Conservation (phyloP, 2,113 vertebrate genomes). For the Tragelaphus scriptus region DNA sequence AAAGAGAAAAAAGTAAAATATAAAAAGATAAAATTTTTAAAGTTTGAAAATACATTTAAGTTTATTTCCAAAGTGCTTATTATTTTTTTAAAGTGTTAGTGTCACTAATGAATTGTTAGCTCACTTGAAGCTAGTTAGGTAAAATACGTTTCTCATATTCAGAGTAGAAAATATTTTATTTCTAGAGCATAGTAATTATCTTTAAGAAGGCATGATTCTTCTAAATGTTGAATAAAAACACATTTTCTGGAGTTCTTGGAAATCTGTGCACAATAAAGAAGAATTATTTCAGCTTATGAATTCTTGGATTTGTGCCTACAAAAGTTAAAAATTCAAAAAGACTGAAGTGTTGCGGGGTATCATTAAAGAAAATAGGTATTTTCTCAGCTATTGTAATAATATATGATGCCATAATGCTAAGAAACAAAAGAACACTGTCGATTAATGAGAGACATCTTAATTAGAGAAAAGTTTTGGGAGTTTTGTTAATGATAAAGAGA, state of each 20-base stretch:
- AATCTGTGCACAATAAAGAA: neutral
- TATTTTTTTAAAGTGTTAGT: neutral
- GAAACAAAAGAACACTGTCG: neutral
- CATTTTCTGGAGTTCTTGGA: neutral
- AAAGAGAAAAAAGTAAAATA: neutral
- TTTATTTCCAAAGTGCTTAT: neutral
- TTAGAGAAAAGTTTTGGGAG: neutral
- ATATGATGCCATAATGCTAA: neutral
- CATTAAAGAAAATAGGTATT: slow-evolving; percentile 18
- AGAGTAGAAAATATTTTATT: slow-evolving; percentile 14
- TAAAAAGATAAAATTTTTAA: neutral
- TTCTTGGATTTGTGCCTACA: neutral
- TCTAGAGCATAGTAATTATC: slow-evolving; percentile 15
- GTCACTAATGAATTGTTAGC: neutral
- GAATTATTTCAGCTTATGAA: neutral
- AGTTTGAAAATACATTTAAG: neutral
- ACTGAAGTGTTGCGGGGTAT: neutral
- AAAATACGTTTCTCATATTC: neutral
- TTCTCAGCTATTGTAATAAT: slow-evolving; percentile 22
- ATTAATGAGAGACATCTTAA: neutral
- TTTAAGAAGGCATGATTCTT: neutral
- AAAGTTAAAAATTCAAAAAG: slow-evolving; percentile 38
- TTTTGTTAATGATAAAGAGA: neutral
- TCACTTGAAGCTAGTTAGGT: neutral
- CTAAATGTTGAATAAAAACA: neutral